These are phyloP conservation scores for Daboia siamensis DNA, from an alignment of 2,113 vertebrate genomes.

Conservation along the genomic window DNA sequence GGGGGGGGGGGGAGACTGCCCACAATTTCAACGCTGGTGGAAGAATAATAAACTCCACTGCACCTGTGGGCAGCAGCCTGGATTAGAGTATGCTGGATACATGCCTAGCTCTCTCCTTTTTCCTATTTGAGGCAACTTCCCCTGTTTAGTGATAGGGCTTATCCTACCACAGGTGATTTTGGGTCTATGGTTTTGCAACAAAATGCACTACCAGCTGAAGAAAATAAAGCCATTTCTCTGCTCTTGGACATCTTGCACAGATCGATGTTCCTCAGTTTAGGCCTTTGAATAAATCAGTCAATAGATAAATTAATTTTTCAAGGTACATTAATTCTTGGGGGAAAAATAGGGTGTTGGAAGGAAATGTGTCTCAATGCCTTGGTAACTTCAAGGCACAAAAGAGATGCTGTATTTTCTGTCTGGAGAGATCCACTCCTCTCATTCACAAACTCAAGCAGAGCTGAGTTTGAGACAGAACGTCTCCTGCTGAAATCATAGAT, in stretches of 20 bases:
- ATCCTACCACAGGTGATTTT: background rate
- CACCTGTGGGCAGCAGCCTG: background rate
- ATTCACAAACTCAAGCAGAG: constrained; percentile 4
- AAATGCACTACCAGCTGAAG: background rate
- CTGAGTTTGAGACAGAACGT: background rate
- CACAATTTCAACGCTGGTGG: background rate
- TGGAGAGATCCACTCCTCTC: constrained; percentile 5
- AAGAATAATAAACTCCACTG: background rate
- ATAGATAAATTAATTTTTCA: constrained; percentile 33
- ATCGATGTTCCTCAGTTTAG: background rate
- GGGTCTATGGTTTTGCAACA: background rate
- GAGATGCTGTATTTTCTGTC: background rate
- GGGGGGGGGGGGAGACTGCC: too few relatives aligned
- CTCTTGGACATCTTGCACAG: background rate
- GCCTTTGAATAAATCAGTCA: background rate
- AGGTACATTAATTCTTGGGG: constrained; percentile 4
- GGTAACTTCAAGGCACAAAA: constrained; percentile 30
- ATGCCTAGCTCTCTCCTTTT: background rate
- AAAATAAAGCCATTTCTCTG: background rate
- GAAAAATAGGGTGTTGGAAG: background rate
- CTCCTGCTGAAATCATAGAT: constrained; percentile 19
- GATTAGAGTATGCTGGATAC: background rate
- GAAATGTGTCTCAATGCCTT: background rate
- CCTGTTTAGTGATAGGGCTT: background rate
- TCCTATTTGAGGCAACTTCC: background rate